Evolutionary conservation across 2,888 invertebrate genomes (phyloP), one percentile per base, ranked within the genome.

Genomic region (Polydesmus complanatus): DNA sequence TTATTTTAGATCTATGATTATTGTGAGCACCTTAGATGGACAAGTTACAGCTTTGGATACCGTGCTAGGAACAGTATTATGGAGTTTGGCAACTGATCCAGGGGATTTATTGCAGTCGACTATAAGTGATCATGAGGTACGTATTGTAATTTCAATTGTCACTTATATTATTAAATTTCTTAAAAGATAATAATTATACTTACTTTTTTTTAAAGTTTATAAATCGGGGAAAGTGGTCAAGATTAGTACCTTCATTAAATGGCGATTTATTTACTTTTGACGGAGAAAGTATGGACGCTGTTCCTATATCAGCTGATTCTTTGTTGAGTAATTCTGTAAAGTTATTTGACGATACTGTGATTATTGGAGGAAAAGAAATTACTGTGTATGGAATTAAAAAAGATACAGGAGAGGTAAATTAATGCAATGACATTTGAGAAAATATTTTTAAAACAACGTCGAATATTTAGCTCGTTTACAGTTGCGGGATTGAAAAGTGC

Each of bases 211-310:
- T 3, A 54, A 70, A 88, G 86, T 74, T 91, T 51, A 85, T 85
- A 48, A 85, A 86, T 61, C 85, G 87, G 71, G 92, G 90, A 1
- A 85, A 89, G 72, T 86, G 84, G 81, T 83, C 91, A 21, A 81
- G 90, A 55, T 80, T 96, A 71, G 92, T 97, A 69, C 97, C 96
- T 1, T 93, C 96, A 0, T 77, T 97, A 11, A 87, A 85, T 69
- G 97, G 97, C 1, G 84, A 85, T 2, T 78, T 97, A 56, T 97
- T 93, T 76, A 88, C 89, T 73, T 87, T 93, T 73, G 89, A 93
- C 73, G 93, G 91, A 0, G 85, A 87, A 63, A 84, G 82, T 64
- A 82, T 96, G 55, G 89, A 94, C 74, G 84, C 89, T 0, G 78
- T 92, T 64, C 93, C 94, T 0, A 82, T 96, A 65, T 84, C 86